A percentile compares a stretch with the other conserved stretches of the same genome.
These are phyloP conservation scores for Drosophila longiperda DNA, from an alignment of 2,888 invertebrate genomes.

Conservation along the genomic window DNA sequence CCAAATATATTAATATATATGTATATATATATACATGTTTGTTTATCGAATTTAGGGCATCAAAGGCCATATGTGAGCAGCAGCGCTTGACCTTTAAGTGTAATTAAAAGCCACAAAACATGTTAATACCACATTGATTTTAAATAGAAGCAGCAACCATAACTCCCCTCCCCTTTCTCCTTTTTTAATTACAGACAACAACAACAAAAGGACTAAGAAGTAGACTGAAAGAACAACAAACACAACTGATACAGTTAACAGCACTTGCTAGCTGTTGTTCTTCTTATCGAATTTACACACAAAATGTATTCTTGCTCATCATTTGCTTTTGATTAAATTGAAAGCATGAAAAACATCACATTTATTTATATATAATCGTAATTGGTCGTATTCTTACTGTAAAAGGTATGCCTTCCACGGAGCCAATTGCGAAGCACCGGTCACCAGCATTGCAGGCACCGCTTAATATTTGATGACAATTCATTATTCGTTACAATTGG, in stretches of 20 bases:
- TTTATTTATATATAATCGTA: constrained; percentile 61
- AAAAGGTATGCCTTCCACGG: constrained; percentile 99
- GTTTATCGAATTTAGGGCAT: constrained; percentile 71
- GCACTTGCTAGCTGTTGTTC: constrained; percentile 27
- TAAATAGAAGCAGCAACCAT: constrained; percentile 13
- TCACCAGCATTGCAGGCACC: constrained; percentile 99
- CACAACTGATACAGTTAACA: constrained; percentile 18
- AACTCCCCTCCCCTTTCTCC: not conserved
- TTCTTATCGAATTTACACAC: constrained; percentile 67
- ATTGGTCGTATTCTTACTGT: constrained; percentile 88
- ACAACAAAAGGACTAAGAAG: not conserved
- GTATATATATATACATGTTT: constrained; percentile 22
- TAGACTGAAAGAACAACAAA: constrained; percentile 6
- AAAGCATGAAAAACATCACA: constrained; percentile 48
- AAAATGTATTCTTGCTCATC: constrained; percentile 51
- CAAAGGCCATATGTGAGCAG: constrained; percentile 75
- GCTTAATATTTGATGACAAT: constrained; percentile 99
- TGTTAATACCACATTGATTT: constrained; percentile 52
- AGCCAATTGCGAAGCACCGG: constrained; percentile 99
- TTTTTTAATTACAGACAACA: constrained; percentile 17
- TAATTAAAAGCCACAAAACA: constrained; percentile 73
- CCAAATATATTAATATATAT: not conserved
- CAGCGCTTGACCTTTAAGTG: constrained; percentile 76
- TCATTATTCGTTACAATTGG: constrained; percentile 87
- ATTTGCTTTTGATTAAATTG: constrained; percentile 72